phyloP scores from a whole-genome alignment of 2,113 vertebrate genomes.

The Rhinoderma darwinii region DNA sequence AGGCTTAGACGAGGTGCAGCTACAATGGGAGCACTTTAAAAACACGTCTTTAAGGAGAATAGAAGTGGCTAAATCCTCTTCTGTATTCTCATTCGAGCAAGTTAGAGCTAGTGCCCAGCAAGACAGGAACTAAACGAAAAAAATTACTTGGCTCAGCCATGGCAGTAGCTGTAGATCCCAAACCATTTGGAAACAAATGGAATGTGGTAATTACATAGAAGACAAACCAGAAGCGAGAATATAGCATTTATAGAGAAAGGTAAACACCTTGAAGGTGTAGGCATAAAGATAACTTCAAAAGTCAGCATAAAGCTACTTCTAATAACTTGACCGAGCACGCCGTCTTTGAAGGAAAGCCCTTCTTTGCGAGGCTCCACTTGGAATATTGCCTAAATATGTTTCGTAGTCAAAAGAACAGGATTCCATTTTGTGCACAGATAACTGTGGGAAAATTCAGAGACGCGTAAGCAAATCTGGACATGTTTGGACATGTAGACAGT shows the following conservation, averaged over 20 bases:
- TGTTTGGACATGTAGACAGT: conserved; percentile 72
- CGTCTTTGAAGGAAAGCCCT: conserved; percentile 70
- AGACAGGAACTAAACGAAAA: conserved; percentile 19
- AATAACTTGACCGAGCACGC: conserved; percentile 72
- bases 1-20: conserved; percentile 20
- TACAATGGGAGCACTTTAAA: conserved; percentile 40
- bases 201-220: conserved; percentile 46
- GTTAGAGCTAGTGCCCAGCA: background rate
- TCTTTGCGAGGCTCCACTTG: conserved; percentile 72
- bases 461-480: conserved; percentile 74
- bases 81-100: background rate
- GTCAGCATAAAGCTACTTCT: conserved; percentile 63
- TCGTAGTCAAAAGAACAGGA: conserved; percentile 75
- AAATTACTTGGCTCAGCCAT: conserved; percentile 13
- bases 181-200: conserved; percentile 26
- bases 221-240: conserved; percentile 53
- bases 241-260: conserved; percentile 23
- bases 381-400: conserved; percentile 78
- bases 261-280: conserved; percentile 63
- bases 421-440: conserved; percentile 79
- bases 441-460: conserved; percentile 81
- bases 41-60: conserved; percentile 24
- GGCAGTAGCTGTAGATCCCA: background rate
- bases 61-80: conserved; percentile 29
- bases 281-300: conserved; percentile 64